Base-by-base conservation (phyloP, 2,113 vertebrate species). In the Mustela nigripes region DNA sequence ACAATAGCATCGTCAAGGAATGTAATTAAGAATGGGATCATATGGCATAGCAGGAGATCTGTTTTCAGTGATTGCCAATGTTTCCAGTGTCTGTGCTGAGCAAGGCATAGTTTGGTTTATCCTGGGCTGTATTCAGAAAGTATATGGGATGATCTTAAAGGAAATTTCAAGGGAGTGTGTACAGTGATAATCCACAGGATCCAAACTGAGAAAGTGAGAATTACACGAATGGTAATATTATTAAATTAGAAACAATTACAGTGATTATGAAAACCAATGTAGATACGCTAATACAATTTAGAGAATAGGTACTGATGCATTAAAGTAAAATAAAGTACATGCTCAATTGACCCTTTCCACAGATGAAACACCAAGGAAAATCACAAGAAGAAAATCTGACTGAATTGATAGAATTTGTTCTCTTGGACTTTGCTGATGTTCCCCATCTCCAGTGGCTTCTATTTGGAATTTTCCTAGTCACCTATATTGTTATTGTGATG, bases 391-490 rank as follows among this genome's bases (percentile, higher is more conserved):
- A 33, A 36, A 96, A 97, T 50, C 1, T 76, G 19, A 95, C 88
- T 9, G 12, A 53, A 42, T 6, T 18, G 15, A 69, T 24, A 33
- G 89, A 93, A n/a, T 98, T 97, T 86, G 81, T 97, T 94, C 91
- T 98, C 9, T 33, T 98, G 81, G 94, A 45, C n/a, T 98, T 98
- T 81, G 80, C 71, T 31, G 96, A 98, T 1, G 56, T 63, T 42
- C 79, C 50, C 14, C 48, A 84, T n/a, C 76, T 98, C 4, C 91
- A 60, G 26, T 26, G 42, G 58, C 84, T 92, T 73, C 83, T 97
- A 6, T 97, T 87, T 91, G 62, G 63, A 9, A 7, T 95, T 9
- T 92, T 97, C 19, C 71, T 78, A 45, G 8, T 87, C 28, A 95
- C 74, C 53, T 97, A 93, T 16, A 39, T 82, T 24, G 42, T 90